Percentiles rank a stretch among this genome's conserved stretches.
Conservation (phyloP, 2,888 invertebrate genomes). For the Trichacis sp. region DNA sequence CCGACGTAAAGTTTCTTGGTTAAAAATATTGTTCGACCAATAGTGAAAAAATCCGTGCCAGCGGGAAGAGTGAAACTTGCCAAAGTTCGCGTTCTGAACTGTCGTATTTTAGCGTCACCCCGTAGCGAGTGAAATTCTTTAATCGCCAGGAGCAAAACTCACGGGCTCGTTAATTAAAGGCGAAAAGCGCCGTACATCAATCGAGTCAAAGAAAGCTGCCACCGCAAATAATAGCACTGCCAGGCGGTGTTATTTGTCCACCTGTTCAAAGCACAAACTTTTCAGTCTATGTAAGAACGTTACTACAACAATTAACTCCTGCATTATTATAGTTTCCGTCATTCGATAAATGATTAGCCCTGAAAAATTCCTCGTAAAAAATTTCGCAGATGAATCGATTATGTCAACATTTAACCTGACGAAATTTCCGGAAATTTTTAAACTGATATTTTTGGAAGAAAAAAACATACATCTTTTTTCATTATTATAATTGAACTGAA, state of each 20-base stretch:
- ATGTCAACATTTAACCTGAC: too few species aligned
- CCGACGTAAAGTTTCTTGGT: too few species aligned
- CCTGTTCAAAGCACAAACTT: conserved; percentile 16
- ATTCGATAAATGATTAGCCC: too few species aligned
- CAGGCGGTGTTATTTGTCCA: conserved; percentile 45
- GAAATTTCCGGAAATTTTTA: too few species aligned
- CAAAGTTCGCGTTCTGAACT: conserved; percentile 28
- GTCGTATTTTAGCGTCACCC: conserved; percentile 47
- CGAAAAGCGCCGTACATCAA: conserved; percentile 46
- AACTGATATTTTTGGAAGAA: too few species aligned
- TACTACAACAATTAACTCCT: not conserved
- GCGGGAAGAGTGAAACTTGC: conserved; percentile 16
- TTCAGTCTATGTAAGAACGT: conserved; percentile 3
- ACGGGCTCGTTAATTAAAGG: conserved; percentile 47
- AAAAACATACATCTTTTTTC: too few species aligned
- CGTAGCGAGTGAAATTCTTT: conserved; percentile 44
- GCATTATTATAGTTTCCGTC: not conserved
- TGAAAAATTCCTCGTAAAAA: too few species aligned
- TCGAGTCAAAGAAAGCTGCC: conserved; percentile 45
- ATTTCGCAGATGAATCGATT: too few species aligned
- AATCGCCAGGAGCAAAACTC: conserved; percentile 39
- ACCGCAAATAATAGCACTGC: conserved; percentile 44
- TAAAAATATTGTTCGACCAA: too few species aligned
- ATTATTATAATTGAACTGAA: too few species aligned
- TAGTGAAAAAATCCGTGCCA: conserved; percentile 11